Conservation (phyloP, 2,888 invertebrate genomes). For the Andrena flavipes region DNA sequence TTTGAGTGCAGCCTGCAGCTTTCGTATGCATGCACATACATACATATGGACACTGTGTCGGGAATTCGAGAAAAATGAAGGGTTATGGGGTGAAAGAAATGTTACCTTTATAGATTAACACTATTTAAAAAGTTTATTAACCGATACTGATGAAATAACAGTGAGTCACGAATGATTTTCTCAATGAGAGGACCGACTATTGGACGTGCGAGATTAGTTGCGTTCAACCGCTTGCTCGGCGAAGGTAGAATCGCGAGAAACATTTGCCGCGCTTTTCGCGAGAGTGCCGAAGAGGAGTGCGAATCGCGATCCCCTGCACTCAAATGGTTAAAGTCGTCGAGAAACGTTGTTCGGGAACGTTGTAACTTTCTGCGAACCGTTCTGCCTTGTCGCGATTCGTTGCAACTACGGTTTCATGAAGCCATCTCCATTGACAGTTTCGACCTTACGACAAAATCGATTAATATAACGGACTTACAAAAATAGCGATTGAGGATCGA, state of each 20-base stretch:
- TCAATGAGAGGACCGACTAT: conserved; percentile 39
- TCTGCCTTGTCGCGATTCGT: conserved; percentile 22
- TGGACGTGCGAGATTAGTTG: conserved; percentile 21
- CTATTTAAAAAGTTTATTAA: conserved; percentile 62
- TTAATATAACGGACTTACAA: conserved; percentile 33
- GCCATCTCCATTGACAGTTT: conserved; percentile 27
- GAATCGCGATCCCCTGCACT: conserved; percentile 33
- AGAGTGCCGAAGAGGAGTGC: conserved; percentile 25
- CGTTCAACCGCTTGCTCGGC: conserved; percentile 33
- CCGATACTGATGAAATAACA: conserved; percentile 56
- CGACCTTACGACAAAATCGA: conserved; percentile 24
- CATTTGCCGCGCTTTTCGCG: conserved; percentile 15
- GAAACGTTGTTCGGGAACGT: conserved; percentile 30
- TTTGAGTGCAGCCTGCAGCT: conserved; percentile 37
- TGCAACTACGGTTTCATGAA: conserved; percentile 30
- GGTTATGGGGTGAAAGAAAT: conserved; percentile 26
- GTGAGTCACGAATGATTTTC: conserved; percentile 50
- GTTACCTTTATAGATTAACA: conserved; percentile 42
- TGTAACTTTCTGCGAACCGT: conserved; percentile 40
- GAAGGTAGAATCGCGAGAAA: conserved; percentile 26
- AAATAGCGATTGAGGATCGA: conserved; percentile 43
- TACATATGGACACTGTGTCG: not conserved
- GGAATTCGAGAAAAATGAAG: conserved; percentile 18
- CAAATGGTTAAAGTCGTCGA: conserved; percentile 44
- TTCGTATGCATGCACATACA: not conserved